Percentiles rank a stretch among this genome's conserved stretches.
These are phyloP conservation scores for Lucilia cuprina DNA, from an alignment of 1,140 invertebrate genomes.

Conservation along the genomic window DNA sequence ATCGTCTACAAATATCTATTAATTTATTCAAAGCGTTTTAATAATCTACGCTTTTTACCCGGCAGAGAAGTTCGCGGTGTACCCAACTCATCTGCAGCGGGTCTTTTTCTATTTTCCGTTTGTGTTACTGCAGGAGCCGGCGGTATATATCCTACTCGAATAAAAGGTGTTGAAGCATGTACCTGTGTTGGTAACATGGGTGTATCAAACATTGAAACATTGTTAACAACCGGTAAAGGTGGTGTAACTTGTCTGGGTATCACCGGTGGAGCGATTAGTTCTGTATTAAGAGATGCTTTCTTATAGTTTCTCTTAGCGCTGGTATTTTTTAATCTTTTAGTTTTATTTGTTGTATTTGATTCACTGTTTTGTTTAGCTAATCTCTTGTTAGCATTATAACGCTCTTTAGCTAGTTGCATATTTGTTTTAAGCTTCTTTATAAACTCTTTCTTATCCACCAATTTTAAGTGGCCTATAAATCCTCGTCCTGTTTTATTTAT, in stretches of 20 bases:
- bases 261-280: background rate
- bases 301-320: background rate
- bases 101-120: background rate
- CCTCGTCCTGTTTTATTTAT: background rate
- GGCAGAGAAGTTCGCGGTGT: background rate
- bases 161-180: background rate
- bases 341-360: background rate
- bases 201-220: background rate
- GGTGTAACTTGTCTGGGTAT: background rate
- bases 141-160: background rate
- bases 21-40: background rate
- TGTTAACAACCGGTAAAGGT: background rate
- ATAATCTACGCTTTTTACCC: background rate
- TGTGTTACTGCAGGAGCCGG: background rate
- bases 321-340: background rate
- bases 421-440: background rate
- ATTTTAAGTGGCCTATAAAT: background rate
- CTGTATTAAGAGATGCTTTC: background rate
- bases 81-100: background rate
- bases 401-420: background rate
- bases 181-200: background rate
- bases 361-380: background rate
- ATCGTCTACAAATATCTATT: background rate
- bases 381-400: background rate
- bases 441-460: background rate